These are phyloP conservation scores for Strigamia maritima DNA, from an alignment of 2,888 invertebrate species.

Conservation along the genomic window DNA sequence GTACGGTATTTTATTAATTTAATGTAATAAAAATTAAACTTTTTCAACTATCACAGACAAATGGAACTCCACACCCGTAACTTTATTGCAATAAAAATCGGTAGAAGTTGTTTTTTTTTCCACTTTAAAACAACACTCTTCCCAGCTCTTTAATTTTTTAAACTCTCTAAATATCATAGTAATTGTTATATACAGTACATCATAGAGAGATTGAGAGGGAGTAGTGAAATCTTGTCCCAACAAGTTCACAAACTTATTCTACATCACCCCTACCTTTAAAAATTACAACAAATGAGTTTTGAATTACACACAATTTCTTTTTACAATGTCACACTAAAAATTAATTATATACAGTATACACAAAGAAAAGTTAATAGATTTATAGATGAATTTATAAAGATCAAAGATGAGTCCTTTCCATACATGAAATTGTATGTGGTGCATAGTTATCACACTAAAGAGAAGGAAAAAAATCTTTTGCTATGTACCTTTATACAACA, in stretches of 20 bases:
- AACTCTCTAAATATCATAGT: constrained; percentile 20
- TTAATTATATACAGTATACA: constrained; percentile 26
- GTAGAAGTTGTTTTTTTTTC: constrained; percentile 33
- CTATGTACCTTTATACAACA: neutral
- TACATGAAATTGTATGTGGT: constrained; percentile 22
- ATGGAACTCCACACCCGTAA: constrained; percentile 38
- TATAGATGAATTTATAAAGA: constrained; percentile 25
- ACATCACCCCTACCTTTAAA: constrained; percentile 24
- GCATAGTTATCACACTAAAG: constrained; percentile 32
- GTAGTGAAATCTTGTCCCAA: constrained; percentile 28
- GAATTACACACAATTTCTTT: constrained; percentile 23
- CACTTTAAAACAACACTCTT: constrained; percentile 29
- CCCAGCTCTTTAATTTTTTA: neutral
- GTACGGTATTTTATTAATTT: too few species aligned
- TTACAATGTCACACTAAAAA: constrained; percentile 16
- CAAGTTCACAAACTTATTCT: constrained; percentile 27
- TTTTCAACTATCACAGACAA: constrained; percentile 28
- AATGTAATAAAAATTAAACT: neutral
- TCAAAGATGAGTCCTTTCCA: constrained; percentile 26
- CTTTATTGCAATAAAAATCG: constrained; percentile 38
- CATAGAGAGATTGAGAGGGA: constrained; percentile 19
- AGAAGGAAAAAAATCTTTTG: constrained; percentile 20
- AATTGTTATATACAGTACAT: constrained; percentile 27
- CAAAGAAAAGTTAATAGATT: constrained; percentile 17
- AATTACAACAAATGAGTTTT: constrained; percentile 23